A percentile compares a stretch with the other conserved stretches of the same genome.
Evolutionary conservation across 2,797 vertebrate species (phyloP).

Genomic region (Diplodus puntazzo): DNA sequence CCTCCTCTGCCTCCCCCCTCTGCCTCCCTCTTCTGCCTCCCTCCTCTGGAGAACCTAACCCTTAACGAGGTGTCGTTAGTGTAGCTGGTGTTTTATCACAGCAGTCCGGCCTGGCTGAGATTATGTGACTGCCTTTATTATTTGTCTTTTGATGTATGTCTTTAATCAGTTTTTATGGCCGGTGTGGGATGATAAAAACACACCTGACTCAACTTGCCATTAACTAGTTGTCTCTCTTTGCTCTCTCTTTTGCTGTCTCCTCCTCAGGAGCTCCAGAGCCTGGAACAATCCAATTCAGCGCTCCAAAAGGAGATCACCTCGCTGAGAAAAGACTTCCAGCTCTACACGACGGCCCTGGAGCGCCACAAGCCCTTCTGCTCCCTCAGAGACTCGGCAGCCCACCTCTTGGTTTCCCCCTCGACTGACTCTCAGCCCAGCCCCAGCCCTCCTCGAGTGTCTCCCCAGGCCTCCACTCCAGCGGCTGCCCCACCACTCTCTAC

Average conservation of each 20-base stretch:
- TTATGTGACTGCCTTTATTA: constrained; percentile 1
- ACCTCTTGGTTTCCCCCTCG: background rate
- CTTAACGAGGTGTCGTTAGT: constrained; percentile 12
- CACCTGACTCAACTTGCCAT: constrained; percentile 23
- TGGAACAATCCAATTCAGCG: constrained; percentile 78
- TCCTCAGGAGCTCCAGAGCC: constrained; percentile 81
- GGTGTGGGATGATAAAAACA: constrained; percentile 29
- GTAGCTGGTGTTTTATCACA: constrained; percentile 24
- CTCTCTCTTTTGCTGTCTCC: background rate
- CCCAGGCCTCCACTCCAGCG: background rate
- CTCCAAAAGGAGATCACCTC: constrained; percentile 78
- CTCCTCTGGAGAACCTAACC: background rate
- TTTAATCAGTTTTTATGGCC: constrained; percentile 63
- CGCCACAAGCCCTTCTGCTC: constrained; percentile 76
- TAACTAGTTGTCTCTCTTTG: background rate
- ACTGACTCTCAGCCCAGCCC: background rate
- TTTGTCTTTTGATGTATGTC: constrained; percentile 51
- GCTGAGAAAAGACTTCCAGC: constrained; percentile 65
- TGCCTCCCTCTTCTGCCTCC: too few relatives aligned
- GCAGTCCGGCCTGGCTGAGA: background rate
- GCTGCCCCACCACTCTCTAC: background rate
- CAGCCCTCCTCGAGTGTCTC: background rate
- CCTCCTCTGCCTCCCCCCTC: too few relatives aligned
- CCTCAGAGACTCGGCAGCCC: constrained; percentile 14
- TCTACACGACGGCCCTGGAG: constrained; percentile 68